Percentiles rank a stretch among this genome's conserved stretches.
phyloP scores from a whole-genome alignment of 2,888 invertebrate genomes.

The Pterostichus madidus region DNA sequence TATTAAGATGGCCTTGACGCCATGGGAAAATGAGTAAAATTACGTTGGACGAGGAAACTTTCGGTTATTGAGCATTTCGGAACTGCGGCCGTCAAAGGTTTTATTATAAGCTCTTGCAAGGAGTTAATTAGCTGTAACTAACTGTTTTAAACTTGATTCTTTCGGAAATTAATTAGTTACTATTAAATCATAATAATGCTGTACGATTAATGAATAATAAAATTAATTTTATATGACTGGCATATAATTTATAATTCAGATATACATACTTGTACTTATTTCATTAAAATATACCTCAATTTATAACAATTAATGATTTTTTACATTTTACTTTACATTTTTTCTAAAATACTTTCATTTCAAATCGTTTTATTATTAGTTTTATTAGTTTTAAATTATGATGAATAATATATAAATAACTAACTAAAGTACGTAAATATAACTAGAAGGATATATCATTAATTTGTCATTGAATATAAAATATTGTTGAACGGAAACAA shows the following conservation, averaged over 20 bases:
- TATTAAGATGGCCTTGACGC: slow-evolving; percentile 31
- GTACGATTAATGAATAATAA: slow-evolving; percentile 30
- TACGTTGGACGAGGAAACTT: slow-evolving; percentile 2
- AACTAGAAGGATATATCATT: background rate
- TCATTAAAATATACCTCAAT: too few species aligned
- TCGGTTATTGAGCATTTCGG: slow-evolving; percentile 28
- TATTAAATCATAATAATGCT: slow-evolving; percentile 12
- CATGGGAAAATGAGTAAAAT: slow-evolving; percentile 48
- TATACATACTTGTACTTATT: background rate
- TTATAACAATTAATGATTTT: too few species aligned
- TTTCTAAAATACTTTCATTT: too few species aligned
- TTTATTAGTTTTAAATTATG: too few species aligned
- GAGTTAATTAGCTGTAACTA: slow-evolving; percentile 40
- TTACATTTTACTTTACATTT: too few species aligned
- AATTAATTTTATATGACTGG: slow-evolving; percentile 15
- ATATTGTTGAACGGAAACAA: slow-evolving; percentile 32
- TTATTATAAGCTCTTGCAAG: background rate
- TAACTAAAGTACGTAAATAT: too few species aligned
- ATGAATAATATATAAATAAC: too few species aligned
- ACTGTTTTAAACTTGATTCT: slow-evolving; percentile 29
- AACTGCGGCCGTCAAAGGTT: slow-evolving; percentile 27
- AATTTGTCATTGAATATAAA: background rate
- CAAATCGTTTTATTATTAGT: too few species aligned
- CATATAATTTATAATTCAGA: slow-evolving; percentile 2
- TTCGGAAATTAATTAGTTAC: slow-evolving; percentile 36